Conservation (phyloP, 2,797 vertebrate genomes). For the Erethizon dorsatum region DNA sequence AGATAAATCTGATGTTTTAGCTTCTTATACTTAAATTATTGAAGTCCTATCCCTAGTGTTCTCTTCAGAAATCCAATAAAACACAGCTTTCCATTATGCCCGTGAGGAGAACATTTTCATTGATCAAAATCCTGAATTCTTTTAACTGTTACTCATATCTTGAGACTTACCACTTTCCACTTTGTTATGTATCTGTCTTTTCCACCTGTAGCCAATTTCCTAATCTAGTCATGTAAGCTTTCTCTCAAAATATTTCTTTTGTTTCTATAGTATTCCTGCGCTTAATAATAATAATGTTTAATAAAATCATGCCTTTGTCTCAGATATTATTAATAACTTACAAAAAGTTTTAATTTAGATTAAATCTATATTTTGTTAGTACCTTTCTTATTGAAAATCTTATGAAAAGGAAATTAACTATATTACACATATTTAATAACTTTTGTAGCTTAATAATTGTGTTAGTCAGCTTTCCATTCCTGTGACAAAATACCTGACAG, state of each 20-base stretch:
- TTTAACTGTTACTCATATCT: neutral
- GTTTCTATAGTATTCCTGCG: neutral
- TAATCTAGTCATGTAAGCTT: neutral
- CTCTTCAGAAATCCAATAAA: neutral
- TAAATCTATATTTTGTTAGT: neutral
- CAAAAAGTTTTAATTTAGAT: slow-evolving; percentile 59
- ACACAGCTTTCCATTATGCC: neutral
- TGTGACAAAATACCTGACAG: neutral
- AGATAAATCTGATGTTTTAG: neutral
- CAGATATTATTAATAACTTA: slow-evolving; percentile 35
- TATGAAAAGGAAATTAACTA: neutral
- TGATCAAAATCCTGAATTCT: neutral
- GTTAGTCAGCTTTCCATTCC: neutral
- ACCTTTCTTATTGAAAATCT: slow-evolving; percentile 12
- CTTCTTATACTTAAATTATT: slow-evolving; percentile 34
- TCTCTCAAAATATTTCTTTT: slow-evolving; percentile 54
- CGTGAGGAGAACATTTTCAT: slow-evolving; percentile 1
- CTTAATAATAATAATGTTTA: slow-evolving; percentile 50
- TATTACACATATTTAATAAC: slow-evolving; percentile 39
- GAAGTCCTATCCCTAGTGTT: neutral
- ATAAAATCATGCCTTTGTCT: slow-evolving; percentile 4
- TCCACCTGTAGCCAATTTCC: neutral
- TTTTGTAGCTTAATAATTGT: neutral
- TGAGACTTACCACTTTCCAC: neutral
- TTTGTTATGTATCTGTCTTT: neutral